A percentile compares a stretch with the other conserved stretches of the same genome.
Evolutionary conservation across 2,888 invertebrate genomes (phyloP).

Genomic region (Crossocerus cetratus): DNA sequence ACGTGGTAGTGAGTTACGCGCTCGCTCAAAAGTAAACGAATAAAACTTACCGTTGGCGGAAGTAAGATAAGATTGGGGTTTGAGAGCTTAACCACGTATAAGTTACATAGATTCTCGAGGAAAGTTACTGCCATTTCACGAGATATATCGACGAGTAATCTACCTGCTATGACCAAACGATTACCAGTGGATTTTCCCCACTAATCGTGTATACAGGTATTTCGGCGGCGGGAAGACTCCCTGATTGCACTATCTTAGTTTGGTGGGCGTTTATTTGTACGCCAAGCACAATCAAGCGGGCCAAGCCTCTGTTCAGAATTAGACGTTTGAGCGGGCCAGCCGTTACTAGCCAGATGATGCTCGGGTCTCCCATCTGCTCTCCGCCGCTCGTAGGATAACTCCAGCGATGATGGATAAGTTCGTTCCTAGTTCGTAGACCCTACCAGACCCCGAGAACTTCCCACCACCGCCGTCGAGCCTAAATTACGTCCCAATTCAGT

Average conservation of each 20-base stretch:
- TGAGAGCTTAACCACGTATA: constrained; percentile 5
- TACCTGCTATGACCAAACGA: too few species aligned
- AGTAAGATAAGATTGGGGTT: constrained; percentile 38
- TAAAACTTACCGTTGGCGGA: constrained; percentile 16
- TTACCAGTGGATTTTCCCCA: too few species aligned
- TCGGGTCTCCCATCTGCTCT: not conserved
- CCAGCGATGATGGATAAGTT: constrained; percentile 7
- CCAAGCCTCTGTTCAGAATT: constrained; percentile 2
- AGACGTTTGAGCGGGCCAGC: not conserved
- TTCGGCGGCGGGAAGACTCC: too few species aligned
- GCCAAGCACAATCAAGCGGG: not conserved
- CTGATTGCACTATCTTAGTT: too few species aligned
- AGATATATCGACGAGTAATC: not conserved
- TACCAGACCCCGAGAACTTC: constrained; percentile 1
- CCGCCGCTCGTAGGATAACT: constrained; percentile 12
- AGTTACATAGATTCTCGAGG: not conserved
- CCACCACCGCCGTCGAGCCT: not conserved
- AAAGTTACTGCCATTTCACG: constrained; percentile 1
- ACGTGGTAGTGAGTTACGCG: constrained; percentile 3
- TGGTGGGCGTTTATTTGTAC: too few species aligned
- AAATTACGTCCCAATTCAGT: not conserved
- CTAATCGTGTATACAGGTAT: too few species aligned
- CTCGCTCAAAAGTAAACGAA: constrained; percentile 12
- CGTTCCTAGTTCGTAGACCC: constrained; percentile 4
- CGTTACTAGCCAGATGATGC: constrained; percentile 3